Evolutionary conservation across 2,888 invertebrate genomes (phyloP).

Genomic region (Periphyllus acericola): DNA sequence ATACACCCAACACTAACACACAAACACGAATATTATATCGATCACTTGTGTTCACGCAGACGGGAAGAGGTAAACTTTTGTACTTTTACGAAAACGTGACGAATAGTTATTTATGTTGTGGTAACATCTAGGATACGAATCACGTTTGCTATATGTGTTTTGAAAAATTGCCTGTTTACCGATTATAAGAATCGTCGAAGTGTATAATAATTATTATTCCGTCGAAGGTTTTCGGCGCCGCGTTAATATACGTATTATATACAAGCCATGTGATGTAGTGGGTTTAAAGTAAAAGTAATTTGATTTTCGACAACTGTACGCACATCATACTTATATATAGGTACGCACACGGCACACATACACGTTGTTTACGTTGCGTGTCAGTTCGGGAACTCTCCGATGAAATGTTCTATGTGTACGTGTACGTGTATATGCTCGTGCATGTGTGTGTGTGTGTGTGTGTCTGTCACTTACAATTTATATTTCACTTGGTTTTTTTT

Average conservation of each 20-base stretch:
- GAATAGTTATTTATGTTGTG: slow-evolving; percentile 7
- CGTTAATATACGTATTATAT: background rate
- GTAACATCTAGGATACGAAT: background rate
- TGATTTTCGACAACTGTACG: background rate
- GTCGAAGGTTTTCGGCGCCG: background rate
- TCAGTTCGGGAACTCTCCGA: background rate
- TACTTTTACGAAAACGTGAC: slow-evolving; percentile 22
- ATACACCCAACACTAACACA: background rate
- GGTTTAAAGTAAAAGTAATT: slow-evolving; percentile 27
- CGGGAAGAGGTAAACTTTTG: background rate
- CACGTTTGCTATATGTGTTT: background rate
- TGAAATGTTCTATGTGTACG: too few relatives aligned
- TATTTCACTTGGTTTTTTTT: background rate
- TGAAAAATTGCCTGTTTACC: background rate
- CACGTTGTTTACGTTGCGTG: slow-evolving; percentile 12
- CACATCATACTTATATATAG: background rate
- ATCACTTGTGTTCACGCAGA: background rate
- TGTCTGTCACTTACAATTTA: background rate
- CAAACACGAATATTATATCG: background rate
- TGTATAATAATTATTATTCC: background rate
- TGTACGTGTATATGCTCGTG: background rate
- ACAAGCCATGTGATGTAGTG: background rate
- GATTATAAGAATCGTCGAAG: background rate
- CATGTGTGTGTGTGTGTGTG: background rate
- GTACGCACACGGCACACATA: background rate